Conservation (phyloP, 2,113 vertebrate species). For the Irena cyanogastra region DNA sequence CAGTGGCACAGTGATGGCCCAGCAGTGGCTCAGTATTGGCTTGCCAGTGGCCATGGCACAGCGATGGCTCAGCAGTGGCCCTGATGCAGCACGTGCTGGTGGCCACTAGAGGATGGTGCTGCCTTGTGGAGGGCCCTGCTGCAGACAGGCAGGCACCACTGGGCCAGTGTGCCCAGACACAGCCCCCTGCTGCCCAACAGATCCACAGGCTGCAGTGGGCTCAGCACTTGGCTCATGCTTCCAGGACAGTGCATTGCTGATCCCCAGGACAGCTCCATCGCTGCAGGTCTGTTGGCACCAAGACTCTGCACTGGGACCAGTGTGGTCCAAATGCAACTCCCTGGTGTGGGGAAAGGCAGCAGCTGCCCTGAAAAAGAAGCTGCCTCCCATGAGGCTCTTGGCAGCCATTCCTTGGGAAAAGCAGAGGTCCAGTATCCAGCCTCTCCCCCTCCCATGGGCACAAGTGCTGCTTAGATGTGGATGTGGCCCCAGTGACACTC, state of each 20-base stretch:
- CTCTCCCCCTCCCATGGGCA: background rate
- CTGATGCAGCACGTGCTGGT: background rate
- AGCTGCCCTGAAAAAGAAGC: background rate
- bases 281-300: background rate
- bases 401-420: background rate
- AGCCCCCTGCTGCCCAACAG: background rate
- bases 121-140: background rate
- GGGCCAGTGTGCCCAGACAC: background rate
- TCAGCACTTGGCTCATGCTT: background rate
- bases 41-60: fast-evolving
- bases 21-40: background rate
- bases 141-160: background rate
- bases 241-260: too few relatives aligned
- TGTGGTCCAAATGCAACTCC: background rate
- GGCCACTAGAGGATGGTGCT: slow-evolving; percentile 48
- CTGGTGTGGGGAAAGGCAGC: background rate
- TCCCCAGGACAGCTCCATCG: fast-evolving
- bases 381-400: background rate
- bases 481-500: background rate
- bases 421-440: background rate
- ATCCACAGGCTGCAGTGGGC: background rate
- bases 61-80: fast-evolving
- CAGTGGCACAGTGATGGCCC: background rate
- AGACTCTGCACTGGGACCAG: background rate
- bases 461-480: background rate